Conservation (phyloP, 2,888 invertebrate genomes). For the Melangyna quadrimaculata region DNA sequence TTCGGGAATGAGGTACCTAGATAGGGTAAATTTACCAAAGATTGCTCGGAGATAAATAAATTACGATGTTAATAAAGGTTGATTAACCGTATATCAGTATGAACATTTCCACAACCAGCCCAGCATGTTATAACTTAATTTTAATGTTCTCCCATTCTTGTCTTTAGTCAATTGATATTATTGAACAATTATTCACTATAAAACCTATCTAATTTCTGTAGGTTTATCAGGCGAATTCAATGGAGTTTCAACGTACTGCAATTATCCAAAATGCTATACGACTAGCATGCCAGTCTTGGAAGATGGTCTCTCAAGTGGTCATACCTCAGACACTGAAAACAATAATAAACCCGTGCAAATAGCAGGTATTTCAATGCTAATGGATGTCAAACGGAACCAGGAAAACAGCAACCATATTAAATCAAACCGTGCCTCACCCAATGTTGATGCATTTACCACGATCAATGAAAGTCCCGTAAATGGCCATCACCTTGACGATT, state of each 20-base stretch:
- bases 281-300: constrained; percentile 95
- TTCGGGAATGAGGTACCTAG: no score
- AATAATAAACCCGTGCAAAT: constrained; percentile 83
- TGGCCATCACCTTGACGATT: constrained; percentile 74
- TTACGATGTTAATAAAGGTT: no score
- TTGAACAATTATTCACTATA: no score
- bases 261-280: constrained; percentile 86
- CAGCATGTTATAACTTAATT: no score
- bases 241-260: constrained; percentile 84
- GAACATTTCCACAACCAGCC: no score
- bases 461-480: constrained; percentile 77
- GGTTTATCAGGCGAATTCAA: constrained; percentile 82
- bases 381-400: constrained; percentile 79
- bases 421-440: constrained; percentile 63
- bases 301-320: constrained; percentile 96
- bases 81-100: no score
- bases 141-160: no score
- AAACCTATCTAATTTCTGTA: no score
- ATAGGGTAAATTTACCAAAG: no score
- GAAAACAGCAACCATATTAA: constrained; percentile 76
- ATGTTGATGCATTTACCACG: constrained; percentile 63
- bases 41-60: no score
- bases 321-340: constrained; percentile 95
- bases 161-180: no score
- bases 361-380: constrained; percentile 79